Evolutionary conservation across 1,140 invertebrate genomes (phyloP), one percentile per base, ranked within the genome.

Genomic region (Trypoxylus dichotomus): DNA sequence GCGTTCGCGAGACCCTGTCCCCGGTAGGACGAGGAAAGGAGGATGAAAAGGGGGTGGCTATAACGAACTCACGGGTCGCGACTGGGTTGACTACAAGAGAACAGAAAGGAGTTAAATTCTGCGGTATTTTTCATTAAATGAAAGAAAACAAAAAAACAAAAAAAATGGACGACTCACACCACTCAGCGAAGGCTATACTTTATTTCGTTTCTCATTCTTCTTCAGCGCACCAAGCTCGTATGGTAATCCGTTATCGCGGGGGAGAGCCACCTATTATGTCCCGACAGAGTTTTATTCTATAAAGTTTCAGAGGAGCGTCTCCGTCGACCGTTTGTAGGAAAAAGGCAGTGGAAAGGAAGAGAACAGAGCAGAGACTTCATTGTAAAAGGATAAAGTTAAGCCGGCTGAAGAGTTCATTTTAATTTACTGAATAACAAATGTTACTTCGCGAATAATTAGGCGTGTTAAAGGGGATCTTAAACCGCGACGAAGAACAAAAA

Each of bases 381-480:
- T 54, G 47, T 54, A 54, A 54, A 54, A 54, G 47, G 47, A 54
- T 54, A 54, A 54, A 54, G 47, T 54, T 54, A 54, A 54, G 47
- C 47, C 47, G 47, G 47, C 47, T 54, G 47, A 54, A 54, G 47
- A 54, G 47, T 54, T 54, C 47, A 54, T 54, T 54, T 54, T 54
- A 54, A 54, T 54, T 54, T 54, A 19, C 47, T 54, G 47, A 54
- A 54, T 54, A 54, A 54, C 47, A 54, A 54, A 54, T 54, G 47
- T 54, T 54, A 54, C 47, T 54, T 54, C 47, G 47, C 47, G 47
- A 54, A 54, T 54, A 54, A 54, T 54, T 54, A 54, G 47, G 47
- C 19, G 47, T 54, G 47, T 54, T 54, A 54, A 54, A 19, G 19
- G 47, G 47, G 47, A 19, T 54, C 47, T 54, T 54, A 54, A 54